These are phyloP conservation scores for Daubentonia madagascariensis DNA, from an alignment of 2,113 vertebrate genomes.

Conservation along the genomic window DNA sequence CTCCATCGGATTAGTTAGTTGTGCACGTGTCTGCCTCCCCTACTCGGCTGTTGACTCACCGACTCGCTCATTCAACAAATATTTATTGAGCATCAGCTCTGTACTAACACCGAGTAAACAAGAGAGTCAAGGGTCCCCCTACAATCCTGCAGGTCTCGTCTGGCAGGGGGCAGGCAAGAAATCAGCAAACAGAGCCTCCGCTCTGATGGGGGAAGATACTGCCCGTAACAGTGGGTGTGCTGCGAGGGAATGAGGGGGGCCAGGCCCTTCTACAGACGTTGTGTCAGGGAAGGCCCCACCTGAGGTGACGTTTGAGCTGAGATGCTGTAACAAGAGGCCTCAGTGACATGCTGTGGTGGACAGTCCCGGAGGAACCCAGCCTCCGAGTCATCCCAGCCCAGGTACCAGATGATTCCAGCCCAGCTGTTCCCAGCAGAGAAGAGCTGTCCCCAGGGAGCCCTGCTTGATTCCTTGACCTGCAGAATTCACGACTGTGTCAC, in stretches of 20 bases:
- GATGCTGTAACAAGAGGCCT: not conserved
- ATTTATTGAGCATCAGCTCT: not conserved
- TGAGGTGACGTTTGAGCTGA: not conserved
- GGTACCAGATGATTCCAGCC: not conserved
- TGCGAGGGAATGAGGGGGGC: not conserved
- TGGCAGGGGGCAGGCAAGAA: not conserved
- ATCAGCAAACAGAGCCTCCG: not conserved
- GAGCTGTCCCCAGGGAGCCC: not conserved
- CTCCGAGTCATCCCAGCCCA: not conserved
- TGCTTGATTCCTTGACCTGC: not conserved
- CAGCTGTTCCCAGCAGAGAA: not conserved
- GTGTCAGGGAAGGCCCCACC: not conserved
- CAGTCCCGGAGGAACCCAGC: not conserved
- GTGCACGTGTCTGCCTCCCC: too few relatives aligned
- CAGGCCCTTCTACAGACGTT: not conserved
- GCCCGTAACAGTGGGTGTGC: not conserved
- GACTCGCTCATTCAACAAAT: not conserved
- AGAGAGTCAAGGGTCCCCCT: not conserved
- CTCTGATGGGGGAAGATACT: not conserved
- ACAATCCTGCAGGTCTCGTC: not conserved
- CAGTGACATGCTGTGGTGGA: not conserved
- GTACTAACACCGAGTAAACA: fast-evolving
- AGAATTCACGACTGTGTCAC: not conserved
- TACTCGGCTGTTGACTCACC: not conserved
- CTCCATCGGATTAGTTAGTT: fast-evolving